Base-by-base conservation (phyloP, 2,888 invertebrate species). In the Nycteola revayana region DNA sequence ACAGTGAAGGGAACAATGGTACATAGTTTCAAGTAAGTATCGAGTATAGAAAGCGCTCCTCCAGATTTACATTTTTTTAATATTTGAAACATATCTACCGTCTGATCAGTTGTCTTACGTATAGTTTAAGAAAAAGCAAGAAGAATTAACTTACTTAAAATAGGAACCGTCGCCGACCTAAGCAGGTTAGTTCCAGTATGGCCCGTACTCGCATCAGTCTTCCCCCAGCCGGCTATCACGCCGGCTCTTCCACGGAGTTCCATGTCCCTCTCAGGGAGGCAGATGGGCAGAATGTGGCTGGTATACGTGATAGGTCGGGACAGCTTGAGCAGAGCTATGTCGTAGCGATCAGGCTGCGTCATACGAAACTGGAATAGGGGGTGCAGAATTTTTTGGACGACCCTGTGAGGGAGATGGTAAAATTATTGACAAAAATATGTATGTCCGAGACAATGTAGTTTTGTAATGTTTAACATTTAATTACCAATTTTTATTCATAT, bases 271-370 rank as follows among this genome's bases (percentile, higher is more conserved):
- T 90, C 89, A 0, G 96, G 96, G 25, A 96, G 84, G 60, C 96
- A 96, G 39, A 96, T 94, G 1, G 96, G 95, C 14, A 93, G 79
- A 45, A 96, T 95, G 61, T 95, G 94, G 20, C 84, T 90, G 30
- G 89, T 88, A 57, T 90, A 92, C 0, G 80, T 77, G 8, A 94
- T 93, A 0, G 93, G 92, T 1, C 92, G 90, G 6, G 93, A 89
- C n/a, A 96, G 77, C 57, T 92, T 91, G 10, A 96, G 80, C 0
- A 96, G 77, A 0, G 95, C 95, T 39, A 96, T 88, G 73, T 96
- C 95, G 70, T 91, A 95, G 42, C 95, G 90, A 64, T 96, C 96
- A 0, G 95, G 95, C 60, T 96, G 96, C 0, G 95, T 95, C 68
- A 94, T 90, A 5, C 95, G 92, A 67, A 94, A 96, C 66, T 94